Base-by-base conservation (phyloP, 1,140 invertebrate genomes). In the Phocides pigmalion region DNA sequence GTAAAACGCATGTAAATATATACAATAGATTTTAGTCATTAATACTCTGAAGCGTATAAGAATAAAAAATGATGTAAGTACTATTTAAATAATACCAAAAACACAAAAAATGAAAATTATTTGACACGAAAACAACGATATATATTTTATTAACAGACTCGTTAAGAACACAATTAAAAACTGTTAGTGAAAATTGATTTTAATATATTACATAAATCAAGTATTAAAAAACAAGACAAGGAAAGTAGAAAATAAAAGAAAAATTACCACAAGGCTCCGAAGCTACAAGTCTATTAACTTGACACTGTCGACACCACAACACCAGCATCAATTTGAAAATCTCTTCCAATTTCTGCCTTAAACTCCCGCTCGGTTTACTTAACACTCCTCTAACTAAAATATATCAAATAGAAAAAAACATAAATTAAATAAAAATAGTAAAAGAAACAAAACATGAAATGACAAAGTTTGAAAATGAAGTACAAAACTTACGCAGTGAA, bases 311-410 rank as follows among this genome's bases (percentile, higher is more conserved):
- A 82, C 95, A 95, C 96, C 95, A 96, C n/a, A 96, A 93, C 67
- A 95, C 90, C 58, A 96, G 93, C 96, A 96, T 96, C 67, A 95
- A 92, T 85, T 96, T 96, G 70, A 96, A 93, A 54, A 96, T 92
- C 80, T 96, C 95, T 82, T 97, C 95, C 69, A 96, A 92, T 74
- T 94, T 94, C 41, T 93, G 91, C 72, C 94, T 94, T 50, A 96
- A 82, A 66, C 93, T 93, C 41, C 93, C 93, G 81, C 79, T 93
- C 74, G 82, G 84, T 54, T 84, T 79, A 64, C 62, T 75, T 51
- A 87, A 73, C 49, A 82, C 74, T 42, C 79, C 77, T 72, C 56
- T 82, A 53, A 91, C 87, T 91, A 89, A 74, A 87, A 84, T 58
- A 9, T 44, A 44, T 39, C 66, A 68, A 73, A 63, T 35, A 50